A percentile compares a stretch with the other conserved stretches of the same genome.
These are phyloP conservation scores for Scopus umbretta DNA, from an alignment of 2,113 vertebrate genomes.

Conservation along the genomic window DNA sequence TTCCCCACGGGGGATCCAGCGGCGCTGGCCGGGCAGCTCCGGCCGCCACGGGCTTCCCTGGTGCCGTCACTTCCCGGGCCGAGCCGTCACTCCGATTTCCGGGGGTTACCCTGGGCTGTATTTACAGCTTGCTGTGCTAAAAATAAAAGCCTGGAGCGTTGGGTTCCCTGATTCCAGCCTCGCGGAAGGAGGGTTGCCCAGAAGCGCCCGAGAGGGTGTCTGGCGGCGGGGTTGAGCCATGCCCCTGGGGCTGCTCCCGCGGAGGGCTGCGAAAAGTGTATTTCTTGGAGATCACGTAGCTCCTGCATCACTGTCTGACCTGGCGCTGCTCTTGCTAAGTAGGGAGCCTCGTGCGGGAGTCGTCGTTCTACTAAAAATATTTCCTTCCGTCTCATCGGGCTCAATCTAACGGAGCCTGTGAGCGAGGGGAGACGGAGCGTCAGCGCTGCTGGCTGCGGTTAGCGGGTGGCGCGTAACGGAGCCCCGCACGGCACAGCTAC, in stretches of 20 bases:
- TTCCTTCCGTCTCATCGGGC: neutral
- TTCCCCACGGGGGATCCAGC: accelerated
- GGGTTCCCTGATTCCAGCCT: neutral
- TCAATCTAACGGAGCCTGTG: neutral
- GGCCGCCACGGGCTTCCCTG: accelerated
- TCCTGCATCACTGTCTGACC: neutral
- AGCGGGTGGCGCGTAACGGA: accelerated
- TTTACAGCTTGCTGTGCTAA: conserved; percentile 4
- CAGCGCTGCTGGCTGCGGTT: neutral
- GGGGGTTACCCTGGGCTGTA: neutral
- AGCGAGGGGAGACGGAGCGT: neutral
- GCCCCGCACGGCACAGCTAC: accelerated
- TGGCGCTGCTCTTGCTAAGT: accelerated
- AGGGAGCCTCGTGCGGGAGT: neutral
- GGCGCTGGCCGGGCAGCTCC: neutral
- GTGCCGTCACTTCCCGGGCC: neutral
- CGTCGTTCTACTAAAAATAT: neutral
- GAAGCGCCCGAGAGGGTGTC: neutral
- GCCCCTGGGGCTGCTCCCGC: accelerated
- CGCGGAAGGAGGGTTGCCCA: neutral
- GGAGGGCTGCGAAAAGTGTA: neutral
- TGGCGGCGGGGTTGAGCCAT: neutral
- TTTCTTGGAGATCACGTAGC: neutral
- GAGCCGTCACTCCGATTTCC: neutral
- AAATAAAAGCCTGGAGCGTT: neutral